Conservation (phyloP, 2,113 vertebrate genomes). For the Tetrax tetrax region DNA sequence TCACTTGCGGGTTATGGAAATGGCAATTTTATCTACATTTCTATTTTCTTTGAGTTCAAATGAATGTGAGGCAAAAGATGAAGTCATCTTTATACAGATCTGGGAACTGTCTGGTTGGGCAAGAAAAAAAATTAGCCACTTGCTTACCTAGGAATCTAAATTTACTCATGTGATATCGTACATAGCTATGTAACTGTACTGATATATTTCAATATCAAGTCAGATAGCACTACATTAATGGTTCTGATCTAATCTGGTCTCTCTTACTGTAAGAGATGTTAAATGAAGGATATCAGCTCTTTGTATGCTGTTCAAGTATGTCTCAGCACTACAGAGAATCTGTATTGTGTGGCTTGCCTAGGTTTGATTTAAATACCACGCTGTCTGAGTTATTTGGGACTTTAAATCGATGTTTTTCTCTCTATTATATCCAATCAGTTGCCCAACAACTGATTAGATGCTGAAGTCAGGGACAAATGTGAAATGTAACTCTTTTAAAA, state of each 20-base stretch:
- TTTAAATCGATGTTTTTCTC: neutral
- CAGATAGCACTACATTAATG: neutral
- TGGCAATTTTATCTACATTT: neutral
- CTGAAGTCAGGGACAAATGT: neutral
- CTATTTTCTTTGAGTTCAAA: neutral
- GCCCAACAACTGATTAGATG: neutral
- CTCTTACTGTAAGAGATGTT: neutral
- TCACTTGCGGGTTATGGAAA: neutral
- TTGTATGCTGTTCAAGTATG: neutral
- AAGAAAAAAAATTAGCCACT: neutral
- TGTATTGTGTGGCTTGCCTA: neutral
- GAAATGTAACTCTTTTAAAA: neutral
- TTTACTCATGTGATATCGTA: neutral
- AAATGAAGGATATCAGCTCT: neutral
- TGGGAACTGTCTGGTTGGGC: neutral
- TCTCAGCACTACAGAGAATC: neutral
- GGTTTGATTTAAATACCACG: neutral
- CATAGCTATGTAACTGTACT: neutral
- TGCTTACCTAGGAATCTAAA: neutral
- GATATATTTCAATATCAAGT: neutral
- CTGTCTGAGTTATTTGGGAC: neutral
- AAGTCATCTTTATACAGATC: neutral
- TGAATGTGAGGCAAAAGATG: neutral
- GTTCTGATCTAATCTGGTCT: neutral
- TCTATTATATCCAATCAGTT: neutral